Evolutionary conservation across 2,113 vertebrate genomes (phyloP).

Genomic region (Aegotheles bennettii): DNA sequence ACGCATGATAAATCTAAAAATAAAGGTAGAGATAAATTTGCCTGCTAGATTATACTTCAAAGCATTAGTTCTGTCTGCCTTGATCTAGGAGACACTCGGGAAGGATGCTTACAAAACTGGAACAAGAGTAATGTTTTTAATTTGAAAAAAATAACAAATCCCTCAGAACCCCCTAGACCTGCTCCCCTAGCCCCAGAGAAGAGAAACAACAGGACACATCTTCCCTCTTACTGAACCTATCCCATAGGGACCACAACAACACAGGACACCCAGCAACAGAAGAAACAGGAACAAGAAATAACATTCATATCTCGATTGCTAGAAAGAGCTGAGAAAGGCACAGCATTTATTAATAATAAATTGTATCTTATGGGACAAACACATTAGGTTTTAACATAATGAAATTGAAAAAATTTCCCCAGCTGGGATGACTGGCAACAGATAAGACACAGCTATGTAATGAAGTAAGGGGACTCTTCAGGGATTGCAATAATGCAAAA

Average conservation of each 20-base stretch:
- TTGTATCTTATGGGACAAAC: background rate
- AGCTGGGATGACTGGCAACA: background rate
- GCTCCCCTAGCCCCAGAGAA: background rate
- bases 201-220: background rate
- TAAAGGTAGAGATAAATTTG: background rate
- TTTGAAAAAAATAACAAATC: background rate
- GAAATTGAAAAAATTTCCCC: background rate
- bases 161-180: background rate
- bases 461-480: background rate
- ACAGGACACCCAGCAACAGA: background rate
- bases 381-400: background rate
- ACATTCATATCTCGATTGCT: background rate
- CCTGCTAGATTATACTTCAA: background rate
- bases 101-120: background rate
- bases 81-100: background rate
- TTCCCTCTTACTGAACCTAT: background rate
- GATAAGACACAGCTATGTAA: background rate
- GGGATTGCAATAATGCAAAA: background rate
- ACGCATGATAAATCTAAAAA: background rate
- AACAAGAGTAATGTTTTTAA: background rate
- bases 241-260: background rate
- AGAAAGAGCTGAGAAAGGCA: background rate
- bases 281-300: background rate
- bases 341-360: background rate
- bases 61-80: constrained; percentile 3